Evolutionary conservation across 2,888 invertebrate species (phyloP), one percentile per base, ranked within the genome.

Genomic region (Glaucopsyche alexis): DNA sequence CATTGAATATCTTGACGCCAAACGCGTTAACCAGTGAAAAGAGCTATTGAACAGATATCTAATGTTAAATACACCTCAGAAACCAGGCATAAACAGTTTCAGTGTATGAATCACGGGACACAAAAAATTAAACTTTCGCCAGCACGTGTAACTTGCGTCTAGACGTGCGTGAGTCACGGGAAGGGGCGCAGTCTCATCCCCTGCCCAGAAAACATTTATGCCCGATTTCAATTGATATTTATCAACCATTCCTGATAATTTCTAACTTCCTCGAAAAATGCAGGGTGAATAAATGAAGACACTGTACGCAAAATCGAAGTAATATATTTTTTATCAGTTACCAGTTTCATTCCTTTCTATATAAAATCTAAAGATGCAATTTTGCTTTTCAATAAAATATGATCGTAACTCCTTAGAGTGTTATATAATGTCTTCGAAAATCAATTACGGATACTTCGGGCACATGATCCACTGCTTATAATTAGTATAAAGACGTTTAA

Each of bases 111-210:
- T 67, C 66, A 67, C 16, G 4, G 29, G 2, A 13, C 16, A 16
- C 45, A 67, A 6, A 45, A 45, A 67, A 60, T 29, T 13, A 38
- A 60, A 60, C 60, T 60, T 38, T 60, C 60, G 67, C 67, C 1
- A 19, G 11, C 67, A 2, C 67, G 67, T 67, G 67, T 67, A 45
- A 42, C 67, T 67, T 42, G 40, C 47, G 67, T 67, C 67, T 67
- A 67, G 75, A 76, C 75, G 77, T 77, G 75, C 74, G 76, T 75
- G 79, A 79, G 76, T 77, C 74, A 73, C 55, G 38, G 16, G 66
- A 47, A 42, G 60, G 71, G 71, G 72, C 52, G 55, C 55, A 60
- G 64, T 69, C 71, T 67, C 65, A 60, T 72, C 72, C 73, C 67
- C 19, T 1, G 45, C 47, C 67, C 60, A 29, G 29, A 38, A 60